phyloP scores from a whole-genome alignment of 2,888 invertebrate species.

The Papilio demoleus region DNA sequence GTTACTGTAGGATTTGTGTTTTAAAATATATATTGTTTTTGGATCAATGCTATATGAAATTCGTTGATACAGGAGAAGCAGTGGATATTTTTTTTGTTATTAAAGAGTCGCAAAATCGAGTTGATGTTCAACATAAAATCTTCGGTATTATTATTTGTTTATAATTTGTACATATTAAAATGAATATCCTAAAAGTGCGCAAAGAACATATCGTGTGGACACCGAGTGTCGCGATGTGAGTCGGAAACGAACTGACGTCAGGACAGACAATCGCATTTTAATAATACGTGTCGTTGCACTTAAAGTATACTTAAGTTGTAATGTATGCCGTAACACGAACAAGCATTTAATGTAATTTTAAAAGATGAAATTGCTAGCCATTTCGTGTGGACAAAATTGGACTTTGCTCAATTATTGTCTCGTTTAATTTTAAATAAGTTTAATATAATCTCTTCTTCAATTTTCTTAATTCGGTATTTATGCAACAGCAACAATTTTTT shows the following conservation, averaged over 20 bases:
- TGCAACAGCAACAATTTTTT: not conserved
- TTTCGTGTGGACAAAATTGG: not conserved
- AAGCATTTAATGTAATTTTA: not conserved
- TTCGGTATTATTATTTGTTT: too few relatives aligned
- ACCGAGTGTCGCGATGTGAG: not conserved
- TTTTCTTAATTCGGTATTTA: not conserved
- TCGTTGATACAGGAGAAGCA: too few relatives aligned
- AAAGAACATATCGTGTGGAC: not conserved
- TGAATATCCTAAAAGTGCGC: constrained; percentile 1
- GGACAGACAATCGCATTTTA: constrained; percentile 26
- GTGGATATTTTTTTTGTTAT: too few relatives aligned
- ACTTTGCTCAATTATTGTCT: not conserved
- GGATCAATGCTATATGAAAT: too few relatives aligned
- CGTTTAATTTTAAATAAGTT: not conserved
- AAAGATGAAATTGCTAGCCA: not conserved
- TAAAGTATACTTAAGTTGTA: constrained; percentile 19
- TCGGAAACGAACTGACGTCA: constrained; percentile 19
- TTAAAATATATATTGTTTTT: too few relatives aligned
- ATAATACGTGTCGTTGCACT: constrained; percentile 21
- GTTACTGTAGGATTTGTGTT: too few relatives aligned
- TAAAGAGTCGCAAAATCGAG: too few relatives aligned
- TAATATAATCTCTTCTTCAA: too few relatives aligned
- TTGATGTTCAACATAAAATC: too few relatives aligned
- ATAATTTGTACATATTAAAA: too few relatives aligned
- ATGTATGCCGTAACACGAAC: constrained; percentile 2